Conservation (phyloP, 1,140 invertebrate species). For the Scaptomyza hsui region DNA sequence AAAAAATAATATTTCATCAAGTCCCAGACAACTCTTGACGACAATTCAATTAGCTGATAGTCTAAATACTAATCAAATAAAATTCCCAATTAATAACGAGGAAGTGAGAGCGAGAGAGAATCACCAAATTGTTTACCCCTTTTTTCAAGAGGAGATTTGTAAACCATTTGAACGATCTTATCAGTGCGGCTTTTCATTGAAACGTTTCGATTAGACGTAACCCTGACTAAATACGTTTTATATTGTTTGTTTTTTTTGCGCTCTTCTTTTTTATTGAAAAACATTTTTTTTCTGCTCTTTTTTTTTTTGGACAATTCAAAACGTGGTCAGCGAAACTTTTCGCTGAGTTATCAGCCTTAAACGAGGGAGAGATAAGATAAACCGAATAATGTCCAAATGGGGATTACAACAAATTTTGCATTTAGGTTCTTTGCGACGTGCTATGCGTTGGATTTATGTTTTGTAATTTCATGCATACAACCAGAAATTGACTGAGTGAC, state of each 20-base stretch:
- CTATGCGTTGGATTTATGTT: conserved; percentile 16
- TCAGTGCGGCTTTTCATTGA: conserved; percentile 17
- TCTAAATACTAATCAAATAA: conserved; percentile 42
- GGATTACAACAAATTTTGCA: conserved; percentile 30
- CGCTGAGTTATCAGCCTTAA: conserved; percentile 38
- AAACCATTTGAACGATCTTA: conserved; percentile 19
- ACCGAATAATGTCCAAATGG: conserved; percentile 19
- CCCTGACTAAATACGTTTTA: conserved; percentile 26
- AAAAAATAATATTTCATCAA: conserved; percentile 8
- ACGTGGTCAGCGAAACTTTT: conserved; percentile 49
- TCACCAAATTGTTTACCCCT: not conserved
- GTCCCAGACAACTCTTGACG: conserved; percentile 33
- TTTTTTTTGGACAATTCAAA: conserved; percentile 35
- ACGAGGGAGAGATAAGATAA: conserved; percentile 33
- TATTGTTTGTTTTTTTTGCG: not conserved
- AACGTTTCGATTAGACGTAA: conserved; percentile 8
- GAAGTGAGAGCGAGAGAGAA: not conserved
- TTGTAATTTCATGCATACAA: conserved; percentile 52
- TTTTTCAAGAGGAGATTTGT: not conserved
- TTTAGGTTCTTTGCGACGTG: conserved; percentile 16
- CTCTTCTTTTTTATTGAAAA: not conserved
- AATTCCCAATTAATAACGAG: conserved; percentile 12
- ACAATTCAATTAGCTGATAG: conserved; percentile 57
- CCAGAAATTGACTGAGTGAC: conserved; percentile 52
- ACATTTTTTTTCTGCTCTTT: conserved; percentile 11